phyloP scores from a whole-genome alignment of 23 tunicate genomes.

The Phallusia fumigata region DNA sequence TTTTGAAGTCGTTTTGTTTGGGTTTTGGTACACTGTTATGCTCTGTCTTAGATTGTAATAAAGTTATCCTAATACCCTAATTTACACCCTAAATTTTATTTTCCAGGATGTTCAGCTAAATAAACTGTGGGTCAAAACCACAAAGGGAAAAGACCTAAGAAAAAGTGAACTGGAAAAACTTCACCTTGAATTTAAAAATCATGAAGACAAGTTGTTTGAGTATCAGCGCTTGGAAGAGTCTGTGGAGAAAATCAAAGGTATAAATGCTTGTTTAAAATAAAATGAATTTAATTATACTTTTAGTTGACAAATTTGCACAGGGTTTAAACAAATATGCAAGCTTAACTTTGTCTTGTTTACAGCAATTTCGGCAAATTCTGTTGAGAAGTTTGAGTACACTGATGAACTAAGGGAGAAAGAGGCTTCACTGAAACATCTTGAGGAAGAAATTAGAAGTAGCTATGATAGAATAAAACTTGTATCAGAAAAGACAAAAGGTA shows the following conservation, averaged over 20 bases:
- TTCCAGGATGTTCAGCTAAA: slow-evolving; percentile 58
- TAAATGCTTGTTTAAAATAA: neutral
- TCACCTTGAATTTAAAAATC: slow-evolving; percentile 53
- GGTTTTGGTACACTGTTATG: too few relatives aligned
- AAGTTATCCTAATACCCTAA: too few relatives aligned
- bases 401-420: slow-evolving; percentile 16
- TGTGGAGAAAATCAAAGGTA: slow-evolving; percentile 24
- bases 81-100: neutral
- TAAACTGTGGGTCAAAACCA: slow-evolving; percentile 44
- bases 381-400: slow-evolving; percentile 24
- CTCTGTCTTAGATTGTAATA: too few relatives aligned
- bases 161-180: slow-evolving; percentile 44
- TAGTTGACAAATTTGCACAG: too few relatives aligned
- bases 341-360: neutral
- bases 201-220: slow-evolving; percentile 53
- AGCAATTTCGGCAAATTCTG: slow-evolving; percentile 32
- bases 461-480: slow-evolving; percentile 24
- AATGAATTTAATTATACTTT: neutral
- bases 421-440: slow-evolving; percentile 10
- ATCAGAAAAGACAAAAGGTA: slow-evolving; percentile 15
- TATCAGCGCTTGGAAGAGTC: slow-evolving; percentile 28
- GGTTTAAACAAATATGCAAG: neutral
- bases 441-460: slow-evolving; percentile 26
- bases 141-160: slow-evolving; percentile 32
- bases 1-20: too few relatives aligned